A percentile compares a stretch with the other conserved stretches of the same genome.
Conservation (phyloP, 2,888 invertebrate species). For the Acleris cristana region DNA sequence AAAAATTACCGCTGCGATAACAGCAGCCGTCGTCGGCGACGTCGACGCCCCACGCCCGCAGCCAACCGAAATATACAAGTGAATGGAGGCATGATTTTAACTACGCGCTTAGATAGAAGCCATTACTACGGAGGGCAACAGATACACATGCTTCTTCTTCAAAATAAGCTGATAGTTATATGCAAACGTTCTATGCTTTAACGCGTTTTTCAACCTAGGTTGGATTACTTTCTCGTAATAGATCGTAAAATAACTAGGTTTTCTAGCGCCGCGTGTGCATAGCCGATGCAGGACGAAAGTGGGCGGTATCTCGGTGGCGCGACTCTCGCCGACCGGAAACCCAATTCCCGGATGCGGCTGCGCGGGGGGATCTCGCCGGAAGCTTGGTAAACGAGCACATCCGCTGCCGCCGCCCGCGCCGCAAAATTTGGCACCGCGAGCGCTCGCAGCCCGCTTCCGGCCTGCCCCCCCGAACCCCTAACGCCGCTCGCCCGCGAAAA, state of each 20-base stretch:
- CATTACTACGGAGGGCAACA: too few species aligned
- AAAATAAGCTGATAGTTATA: too few species aligned
- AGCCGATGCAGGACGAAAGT: constrained; percentile 72
- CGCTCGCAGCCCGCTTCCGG: constrained; percentile 81
- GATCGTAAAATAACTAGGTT: constrained; percentile 21
- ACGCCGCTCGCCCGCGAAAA: constrained; percentile 78
- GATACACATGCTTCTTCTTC: too few species aligned
- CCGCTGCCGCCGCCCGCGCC: constrained; percentile 82
- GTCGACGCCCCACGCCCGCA: constrained; percentile 49
- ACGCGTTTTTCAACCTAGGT: too few species aligned
- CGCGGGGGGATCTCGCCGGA: constrained; percentile 82
- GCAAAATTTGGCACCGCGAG: constrained; percentile 83
- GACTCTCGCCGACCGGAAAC: constrained; percentile 82
- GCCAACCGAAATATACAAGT: constrained; percentile 52
- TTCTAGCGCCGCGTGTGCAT: constrained; percentile 47
- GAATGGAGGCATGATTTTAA: constrained; percentile 46
- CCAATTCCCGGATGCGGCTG: constrained; percentile 83
- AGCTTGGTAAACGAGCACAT: constrained; percentile 83
- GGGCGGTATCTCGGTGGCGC: constrained; percentile 74
- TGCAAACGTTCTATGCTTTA: too few species aligned
- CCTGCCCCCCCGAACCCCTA: constrained; percentile 76
- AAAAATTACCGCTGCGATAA: constrained; percentile 74
- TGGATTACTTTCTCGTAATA: background rate
- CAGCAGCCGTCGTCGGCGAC: constrained; percentile 59
- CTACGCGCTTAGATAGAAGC: too few species aligned